Evolutionary conservation across 2,797 vertebrate species (phyloP), one percentile per base, ranked within the genome.

Genomic region (Chelon auratus): DNA sequence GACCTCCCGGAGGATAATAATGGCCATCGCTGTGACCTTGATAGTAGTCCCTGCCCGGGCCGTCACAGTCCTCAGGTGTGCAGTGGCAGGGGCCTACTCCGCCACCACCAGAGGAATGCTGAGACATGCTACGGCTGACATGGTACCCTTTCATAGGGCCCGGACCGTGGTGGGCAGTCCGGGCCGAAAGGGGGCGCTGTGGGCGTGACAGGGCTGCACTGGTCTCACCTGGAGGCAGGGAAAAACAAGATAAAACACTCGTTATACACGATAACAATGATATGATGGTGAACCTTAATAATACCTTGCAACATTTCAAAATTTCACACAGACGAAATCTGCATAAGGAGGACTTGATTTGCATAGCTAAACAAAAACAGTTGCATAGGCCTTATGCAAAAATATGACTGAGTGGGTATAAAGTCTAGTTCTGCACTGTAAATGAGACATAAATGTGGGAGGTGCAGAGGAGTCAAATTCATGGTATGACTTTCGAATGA

Each of bases 91-190:
- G 94, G 63, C 85, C 91, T 76, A 89, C 90, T 68, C 92, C 92
- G 9, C 90, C 91, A 77, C 92, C 91, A 68, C 93, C 93, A n/a
- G 95, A 93, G 85, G 96, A 95, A 90, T 96, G 95, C 91, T 97
- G 97, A 85, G 95, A 95, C 93, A 99, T 95, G 93, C 95, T 98
- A 83, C 96, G 95, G 93, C 97, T 97, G 92, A 97, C 97, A 96
- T 98, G 97, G 93, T 98, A 98, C 89, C 96, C 95, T 95, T 95
- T 97, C 93, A 95, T 94, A 87, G 93, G 94, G 93, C 94, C 94
- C 93, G 95, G 94, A 89, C 82, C 94, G 58, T 95, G 94, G 89
- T 94, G 94, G 82, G 94, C 93, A 88, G 92, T 89, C 92, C 94
- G 93, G 94, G 95, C 95, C 85, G 94, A 95, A 90, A 94, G 95